Evolutionary conservation across 2,797 vertebrate genomes (phyloP), one percentile per base, ranked within the genome.

Genomic region (Gobionotothen gibberifrons): DNA sequence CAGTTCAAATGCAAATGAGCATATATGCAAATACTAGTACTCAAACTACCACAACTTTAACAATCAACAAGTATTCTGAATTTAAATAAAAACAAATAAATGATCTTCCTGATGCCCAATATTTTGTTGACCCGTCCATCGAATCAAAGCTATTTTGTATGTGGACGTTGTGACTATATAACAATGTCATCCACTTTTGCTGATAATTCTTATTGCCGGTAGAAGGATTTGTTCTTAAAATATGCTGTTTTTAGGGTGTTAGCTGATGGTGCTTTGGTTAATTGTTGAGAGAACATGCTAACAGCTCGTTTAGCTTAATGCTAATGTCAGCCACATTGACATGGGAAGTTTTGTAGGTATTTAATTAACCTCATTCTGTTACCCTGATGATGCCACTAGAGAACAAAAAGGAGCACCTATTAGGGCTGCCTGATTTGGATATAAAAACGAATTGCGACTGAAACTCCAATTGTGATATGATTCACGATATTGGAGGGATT

Each of bases 1-100:
- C 22, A 8, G 9, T n/a, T 46, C 12, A 48, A 48, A 69, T 56
- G 17, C 14, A 55, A 57, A 69, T 64, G 22, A 63, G 26, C 26
- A 14, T 44, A 61, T 14, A 61, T n/a, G 26, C 13, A 13, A 46
- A 61, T 32, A 6, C 8, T 39, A 10, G 3, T 19, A 13, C 26
- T 26, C 26, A 63, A 62, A 40, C 15, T 3, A 48, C 3, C 29
- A 36, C 19, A 39, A 48, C 6, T 62, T 36, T n/a, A 14, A 32
- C 44, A 14, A 36, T 4, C 46, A 39, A 49, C 12, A 48, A 32
- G 9, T 14, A 7, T 7, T 36, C 1, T 10, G 11, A 48, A 48
- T 47, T 9, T 1, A 36, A 36, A 11, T 32, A 48, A 16, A 62
- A 48, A 21, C 15, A 17, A 55, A 16, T 10, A 10, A 60, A 46